phyloP scores from a whole-genome alignment of 2,888 invertebrate genomes.

The Dione vanillae region DNA sequence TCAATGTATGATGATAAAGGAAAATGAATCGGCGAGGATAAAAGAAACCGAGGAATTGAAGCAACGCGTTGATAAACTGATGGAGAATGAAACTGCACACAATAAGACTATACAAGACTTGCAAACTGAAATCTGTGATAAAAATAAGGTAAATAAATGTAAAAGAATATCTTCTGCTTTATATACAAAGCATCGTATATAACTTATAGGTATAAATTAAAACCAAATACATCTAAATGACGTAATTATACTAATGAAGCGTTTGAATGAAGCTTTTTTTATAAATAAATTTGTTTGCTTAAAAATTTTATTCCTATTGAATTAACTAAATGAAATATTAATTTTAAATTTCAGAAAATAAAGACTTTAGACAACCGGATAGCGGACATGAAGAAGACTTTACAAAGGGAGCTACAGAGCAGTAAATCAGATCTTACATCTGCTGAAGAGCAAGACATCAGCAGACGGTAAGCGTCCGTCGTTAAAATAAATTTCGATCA shows the following conservation, averaged over 20 bases:
- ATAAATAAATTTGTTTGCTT: too few relatives aligned
- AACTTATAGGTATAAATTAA: too few relatives aligned
- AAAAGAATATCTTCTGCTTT: too few relatives aligned
- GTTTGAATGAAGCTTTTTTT: too few relatives aligned
- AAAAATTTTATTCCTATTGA: too few relatives aligned
- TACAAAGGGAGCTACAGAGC: slow-evolving; percentile 92
- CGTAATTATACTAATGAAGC: too few relatives aligned
- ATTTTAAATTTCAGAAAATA: slow-evolving; percentile 87
- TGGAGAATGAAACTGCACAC: slow-evolving; percentile 74
- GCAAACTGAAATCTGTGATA: slow-evolving; percentile 85
- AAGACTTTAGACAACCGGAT: slow-evolving; percentile 94
- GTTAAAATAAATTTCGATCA: not conserved
- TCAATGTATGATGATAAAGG: slow-evolving; percentile 77
- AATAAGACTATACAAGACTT: slow-evolving; percentile 76
- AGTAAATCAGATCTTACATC: slow-evolving; percentile 85
- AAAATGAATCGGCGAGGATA: slow-evolving; percentile 65
- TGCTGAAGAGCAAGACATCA: slow-evolving; percentile 86
- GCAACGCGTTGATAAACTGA: slow-evolving; percentile 69
- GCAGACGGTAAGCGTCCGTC: slow-evolving; percentile 75
- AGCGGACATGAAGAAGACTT: slow-evolving; percentile 95
- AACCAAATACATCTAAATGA: too few relatives aligned
- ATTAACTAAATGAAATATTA: not conserved
- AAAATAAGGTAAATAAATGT: slow-evolving; percentile 80
- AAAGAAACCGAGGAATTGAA: slow-evolving; percentile 70
- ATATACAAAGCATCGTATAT: too few relatives aligned